A percentile compares a stretch with the other conserved stretches of the same genome.
Evolutionary conservation across 1,140 invertebrate genomes (phyloP).

Genomic region (Eurosta solidaginis): DNA sequence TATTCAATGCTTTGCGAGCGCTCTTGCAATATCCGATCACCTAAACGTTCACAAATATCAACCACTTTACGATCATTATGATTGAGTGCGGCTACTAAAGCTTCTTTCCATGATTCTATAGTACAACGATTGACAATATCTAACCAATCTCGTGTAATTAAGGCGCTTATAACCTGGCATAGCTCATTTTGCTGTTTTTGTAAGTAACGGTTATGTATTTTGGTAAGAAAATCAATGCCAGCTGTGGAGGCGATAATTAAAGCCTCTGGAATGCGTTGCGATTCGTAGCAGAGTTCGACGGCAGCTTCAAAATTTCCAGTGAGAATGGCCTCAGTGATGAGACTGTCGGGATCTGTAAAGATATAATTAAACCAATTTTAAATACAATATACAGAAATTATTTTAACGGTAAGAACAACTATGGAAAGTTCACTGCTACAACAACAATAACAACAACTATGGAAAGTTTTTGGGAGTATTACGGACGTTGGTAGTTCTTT

Average conservation of each 20-base stretch:
- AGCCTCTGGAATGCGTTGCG: conserved; percentile 82
- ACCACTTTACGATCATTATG: conserved; percentile 76
- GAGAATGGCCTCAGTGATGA: conserved; percentile 86
- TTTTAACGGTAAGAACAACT: too few relatives aligned
- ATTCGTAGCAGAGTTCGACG: conserved; percentile 83
- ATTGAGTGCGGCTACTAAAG: conserved; percentile 80
- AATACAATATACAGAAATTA: conserved; percentile 8
- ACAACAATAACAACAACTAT: too few relatives aligned
- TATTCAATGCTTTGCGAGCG: conserved; percentile 62
- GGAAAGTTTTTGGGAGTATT: too few relatives aligned
- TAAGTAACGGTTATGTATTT: conserved; percentile 60
- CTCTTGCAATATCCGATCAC: conserved; percentile 67
- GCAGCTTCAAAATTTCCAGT: conserved; percentile 87
- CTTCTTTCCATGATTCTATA: conserved; percentile 83
- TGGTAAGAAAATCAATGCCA: conserved; percentile 67
- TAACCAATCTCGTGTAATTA: conserved; percentile 81
- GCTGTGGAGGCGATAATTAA: conserved; percentile 81
- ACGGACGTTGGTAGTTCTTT: too few relatives aligned
- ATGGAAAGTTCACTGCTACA: too few relatives aligned
- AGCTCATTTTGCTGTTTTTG: conserved; percentile 66
- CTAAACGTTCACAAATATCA: conserved; percentile 62
- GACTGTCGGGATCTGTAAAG: conserved; percentile 70
- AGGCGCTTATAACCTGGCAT: conserved; percentile 76
- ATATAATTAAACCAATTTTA: neutral
- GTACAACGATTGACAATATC: conserved; percentile 77